Evolutionary conservation across 1,140 invertebrate genomes (phyloP).

Genomic region (Cephus cinctus): DNA sequence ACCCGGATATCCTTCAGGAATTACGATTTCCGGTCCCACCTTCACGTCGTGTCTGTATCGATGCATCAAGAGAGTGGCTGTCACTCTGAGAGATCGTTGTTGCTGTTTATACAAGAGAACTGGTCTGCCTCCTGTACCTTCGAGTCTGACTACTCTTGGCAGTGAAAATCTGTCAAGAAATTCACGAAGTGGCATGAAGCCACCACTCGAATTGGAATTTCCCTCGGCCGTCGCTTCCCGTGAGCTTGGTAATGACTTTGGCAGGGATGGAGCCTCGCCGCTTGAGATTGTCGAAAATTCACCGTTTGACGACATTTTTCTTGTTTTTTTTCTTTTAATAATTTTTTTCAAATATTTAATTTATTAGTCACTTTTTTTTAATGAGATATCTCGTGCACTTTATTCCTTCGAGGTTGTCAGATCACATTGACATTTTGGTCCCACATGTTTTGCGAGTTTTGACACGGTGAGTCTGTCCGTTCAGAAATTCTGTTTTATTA

Average conservation of each 20-base stretch:
- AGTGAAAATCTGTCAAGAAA: constrained; percentile 51
- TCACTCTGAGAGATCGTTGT: constrained; percentile 50
- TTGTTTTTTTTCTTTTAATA: too few relatives aligned
- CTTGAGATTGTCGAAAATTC: constrained; percentile 54
- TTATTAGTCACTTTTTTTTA: too few relatives aligned
- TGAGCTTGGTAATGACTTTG: constrained; percentile 50
- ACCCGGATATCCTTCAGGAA: constrained; percentile 54
- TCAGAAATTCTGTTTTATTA: too few relatives aligned
- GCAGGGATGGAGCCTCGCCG: constrained; percentile 47
- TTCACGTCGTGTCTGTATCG: constrained; percentile 53
- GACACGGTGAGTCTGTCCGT: too few relatives aligned
- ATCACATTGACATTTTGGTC: too few relatives aligned
- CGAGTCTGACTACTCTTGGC: constrained; percentile 51
- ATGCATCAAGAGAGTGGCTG: constrained; percentile 48
- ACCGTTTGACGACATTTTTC: constrained; percentile 50
- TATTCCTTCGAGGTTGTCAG: too few relatives aligned
- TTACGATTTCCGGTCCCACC: constrained; percentile 53
- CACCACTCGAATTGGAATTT: constrained; percentile 41
- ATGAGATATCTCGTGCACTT: too few relatives aligned
- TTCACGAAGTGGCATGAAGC: constrained; percentile 48
- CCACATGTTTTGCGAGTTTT: too few relatives aligned
- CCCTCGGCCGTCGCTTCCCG: constrained; percentile 50
- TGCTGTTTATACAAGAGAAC: constrained; percentile 54
- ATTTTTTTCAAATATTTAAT: too few relatives aligned
- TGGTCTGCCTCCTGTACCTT: constrained; percentile 46